A percentile compares a stretch with the other conserved stretches of the same genome.
Evolutionary conservation across 2,797 vertebrate genomes (phyloP).

Genomic region (Vultur gryphus): DNA sequence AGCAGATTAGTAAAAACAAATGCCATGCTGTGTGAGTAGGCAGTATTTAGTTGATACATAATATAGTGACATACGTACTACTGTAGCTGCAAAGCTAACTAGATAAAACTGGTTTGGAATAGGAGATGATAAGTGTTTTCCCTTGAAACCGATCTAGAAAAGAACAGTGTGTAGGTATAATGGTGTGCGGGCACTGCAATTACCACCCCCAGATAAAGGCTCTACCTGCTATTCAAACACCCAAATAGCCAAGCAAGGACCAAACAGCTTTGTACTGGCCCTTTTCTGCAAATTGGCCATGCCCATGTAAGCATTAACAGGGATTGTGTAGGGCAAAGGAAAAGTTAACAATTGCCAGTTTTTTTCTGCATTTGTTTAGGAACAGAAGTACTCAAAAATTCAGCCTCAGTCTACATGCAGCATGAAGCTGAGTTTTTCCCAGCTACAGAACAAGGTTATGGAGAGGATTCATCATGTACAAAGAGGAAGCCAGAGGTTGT

Average conservation of each 20-base stretch:
- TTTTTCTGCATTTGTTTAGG: background rate
- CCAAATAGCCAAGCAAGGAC: background rate
- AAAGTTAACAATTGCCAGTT: background rate
- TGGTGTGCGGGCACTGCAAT: rapidly evolving
- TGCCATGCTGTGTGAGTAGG: background rate
- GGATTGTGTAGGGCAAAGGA: background rate
- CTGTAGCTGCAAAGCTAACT: background rate
- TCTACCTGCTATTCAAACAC: background rate
- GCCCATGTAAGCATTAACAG: background rate
- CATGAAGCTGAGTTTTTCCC: background rate
- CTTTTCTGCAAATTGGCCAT: background rate
- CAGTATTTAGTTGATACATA: background rate
- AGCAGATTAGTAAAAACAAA: background rate
- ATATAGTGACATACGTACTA: background rate
- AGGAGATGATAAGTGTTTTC: background rate
- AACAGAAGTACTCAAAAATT: background rate
- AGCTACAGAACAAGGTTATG: background rate
- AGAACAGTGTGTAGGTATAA: background rate
- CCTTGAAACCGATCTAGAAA: background rate
- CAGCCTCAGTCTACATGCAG: background rate
- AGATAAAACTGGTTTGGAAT: background rate
- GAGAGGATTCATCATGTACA: background rate
- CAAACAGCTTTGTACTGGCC: background rate
- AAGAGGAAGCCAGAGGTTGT: background rate
- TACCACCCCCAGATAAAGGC: background rate